These are phyloP conservation scores for Lysandra bellargus DNA, from an alignment of 2,888 invertebrate genomes.

Conservation along the genomic window DNA sequence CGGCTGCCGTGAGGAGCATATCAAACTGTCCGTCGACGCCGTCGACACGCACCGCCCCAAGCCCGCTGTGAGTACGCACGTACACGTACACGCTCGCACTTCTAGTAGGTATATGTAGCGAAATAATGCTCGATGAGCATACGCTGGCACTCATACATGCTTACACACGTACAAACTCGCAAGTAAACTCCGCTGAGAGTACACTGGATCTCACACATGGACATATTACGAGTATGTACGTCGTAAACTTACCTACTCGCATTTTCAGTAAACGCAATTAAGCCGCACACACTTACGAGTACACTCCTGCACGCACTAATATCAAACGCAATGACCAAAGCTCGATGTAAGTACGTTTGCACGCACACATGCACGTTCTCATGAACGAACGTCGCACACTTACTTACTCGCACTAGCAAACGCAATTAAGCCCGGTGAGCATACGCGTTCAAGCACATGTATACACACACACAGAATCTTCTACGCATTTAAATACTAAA, in stretches of 20 bases:
- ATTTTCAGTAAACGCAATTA: no score
- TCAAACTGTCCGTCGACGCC: constrained; percentile 93
- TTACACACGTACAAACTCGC: background rate
- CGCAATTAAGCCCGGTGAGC: background rate
- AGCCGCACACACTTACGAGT: background rate
- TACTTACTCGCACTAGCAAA: background rate
- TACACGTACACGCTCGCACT: constrained; percentile 20
- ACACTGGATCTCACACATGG: no score
- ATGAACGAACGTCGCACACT: background rate
- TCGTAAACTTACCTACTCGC: background rate
- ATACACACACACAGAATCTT: background rate
- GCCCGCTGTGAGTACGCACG: constrained; percentile 84
- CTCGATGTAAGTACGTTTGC: background rate
- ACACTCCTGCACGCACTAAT: background rate
- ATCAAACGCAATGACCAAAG: background rate
- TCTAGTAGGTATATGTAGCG: no score
- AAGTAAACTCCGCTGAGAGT: no score
- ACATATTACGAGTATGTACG: background rate
- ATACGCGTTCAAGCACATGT: background rate
- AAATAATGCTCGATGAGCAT: no score
- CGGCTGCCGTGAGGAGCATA: constrained; percentile 97
- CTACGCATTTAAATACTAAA: background rate
- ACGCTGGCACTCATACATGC: background rate
- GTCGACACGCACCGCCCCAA: constrained; percentile 98
- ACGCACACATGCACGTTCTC: background rate